A percentile compares a stretch with the other conserved stretches of the same genome.
These are phyloP conservation scores for Leptinotarsa haldemani DNA, from an alignment of 2,888 invertebrate species.

Conservation along the genomic window DNA sequence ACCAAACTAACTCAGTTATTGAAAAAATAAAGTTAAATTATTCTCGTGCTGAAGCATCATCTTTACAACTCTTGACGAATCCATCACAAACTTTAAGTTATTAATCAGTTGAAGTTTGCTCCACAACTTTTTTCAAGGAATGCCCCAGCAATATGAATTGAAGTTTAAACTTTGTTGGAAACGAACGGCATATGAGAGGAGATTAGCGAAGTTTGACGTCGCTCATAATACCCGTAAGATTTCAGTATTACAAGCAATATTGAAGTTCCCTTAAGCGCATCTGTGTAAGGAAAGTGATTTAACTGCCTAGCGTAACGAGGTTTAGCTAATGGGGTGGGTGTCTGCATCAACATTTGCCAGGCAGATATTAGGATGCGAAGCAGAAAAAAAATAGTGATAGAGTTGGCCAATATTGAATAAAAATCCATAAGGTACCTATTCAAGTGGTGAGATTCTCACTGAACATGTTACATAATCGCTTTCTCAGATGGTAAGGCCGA, in stretches of 20 bases:
- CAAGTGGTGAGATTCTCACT: no score
- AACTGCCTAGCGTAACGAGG: neutral
- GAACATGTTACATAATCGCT: no score
- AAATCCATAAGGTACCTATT: no score
- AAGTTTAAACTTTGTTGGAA: neutral
- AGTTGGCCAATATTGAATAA: no score
- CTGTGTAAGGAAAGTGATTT: neutral
- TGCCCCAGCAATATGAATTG: neutral
- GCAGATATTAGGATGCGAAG: neutral
- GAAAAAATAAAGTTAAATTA: no score
- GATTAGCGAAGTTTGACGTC: slow-evolving; percentile 3
- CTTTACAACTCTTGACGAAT: no score
- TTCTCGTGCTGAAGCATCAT: no score
- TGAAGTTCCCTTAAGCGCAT: neutral
- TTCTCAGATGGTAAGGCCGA: no score
- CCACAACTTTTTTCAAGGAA: neutral
- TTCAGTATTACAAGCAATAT: neutral
- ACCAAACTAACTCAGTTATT: no score
- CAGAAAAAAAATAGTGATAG: no score
- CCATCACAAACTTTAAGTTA: no score
- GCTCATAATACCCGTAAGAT: neutral
- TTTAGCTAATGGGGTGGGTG: neutral
- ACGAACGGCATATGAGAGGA: neutral
- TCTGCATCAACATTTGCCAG: neutral
- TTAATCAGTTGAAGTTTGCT: neutral